Evolutionary conservation across 2,797 vertebrate genomes (phyloP), one percentile per base, ranked within the genome.

Genomic region (Delichon dasypus): DNA sequence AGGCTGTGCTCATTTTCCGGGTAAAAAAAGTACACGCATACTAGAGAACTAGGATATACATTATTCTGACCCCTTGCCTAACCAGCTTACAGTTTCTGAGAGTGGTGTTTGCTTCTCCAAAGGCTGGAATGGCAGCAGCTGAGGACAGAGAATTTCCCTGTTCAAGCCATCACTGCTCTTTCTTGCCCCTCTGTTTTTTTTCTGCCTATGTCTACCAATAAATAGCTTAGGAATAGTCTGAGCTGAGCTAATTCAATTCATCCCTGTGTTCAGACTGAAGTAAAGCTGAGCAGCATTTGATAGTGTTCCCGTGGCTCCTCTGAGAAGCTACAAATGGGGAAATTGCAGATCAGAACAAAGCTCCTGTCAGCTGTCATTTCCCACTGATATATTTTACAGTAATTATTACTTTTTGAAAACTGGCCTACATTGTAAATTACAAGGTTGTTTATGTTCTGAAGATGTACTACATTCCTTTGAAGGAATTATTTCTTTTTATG

Each of bases 391-490:
- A 79, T 94, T 94, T 97, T 94, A 83, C 64, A 88, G 66, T 93
- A 95, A 96, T 97, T 94, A 78, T 75, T 95, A 82, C 74, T 88
- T 94, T 75, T 79, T 77, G 72, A 91, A 93, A 94, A 82, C 71
- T 76, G 55, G 51, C 45, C 85, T 90, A 90, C 74, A 34, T 79
- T 86, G 89, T 95, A 92, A 96, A 97, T 95, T 95, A 89, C 72
- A 93, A 97, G 86, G 80, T 93, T 87, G 93, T 96, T 97, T 96
- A 92, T 90, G 89, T 92, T 96, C 85, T 76, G 85, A 90, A 96
- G 61, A 86, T 86, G 71, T 93, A 89, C 38, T 89, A 67, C n/a
- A 94, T 86, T 94, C 44, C 76, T 94, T 95, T 88, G 68, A 93
- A 92, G 53, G 85, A 96, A 91, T 93, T 81, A 77, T 91, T 96